These are phyloP conservation scores for Sula dactylatra DNA, from an alignment of 2,113 vertebrate species.

Conservation along the genomic window DNA sequence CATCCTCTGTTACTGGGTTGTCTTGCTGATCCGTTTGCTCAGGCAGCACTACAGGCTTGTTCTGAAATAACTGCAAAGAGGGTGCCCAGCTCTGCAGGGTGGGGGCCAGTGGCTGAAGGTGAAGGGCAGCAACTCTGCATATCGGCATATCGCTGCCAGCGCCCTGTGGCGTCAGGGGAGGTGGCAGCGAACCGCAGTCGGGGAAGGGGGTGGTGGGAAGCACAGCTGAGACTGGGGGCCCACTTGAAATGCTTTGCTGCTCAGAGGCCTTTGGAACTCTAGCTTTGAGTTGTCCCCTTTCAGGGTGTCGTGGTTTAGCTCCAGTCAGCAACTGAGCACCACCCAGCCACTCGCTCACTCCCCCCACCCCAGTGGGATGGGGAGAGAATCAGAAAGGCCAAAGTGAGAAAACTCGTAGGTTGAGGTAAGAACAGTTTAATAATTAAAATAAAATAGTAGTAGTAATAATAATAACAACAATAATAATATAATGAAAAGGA, in stretches of 20 bases:
- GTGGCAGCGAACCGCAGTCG: not conserved
- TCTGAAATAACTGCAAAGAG: not conserved
- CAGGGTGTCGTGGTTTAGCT: no score
- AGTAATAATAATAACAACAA: no score
- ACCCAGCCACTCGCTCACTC: no score
- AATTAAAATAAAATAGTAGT: no score
- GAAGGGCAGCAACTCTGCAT: not conserved
- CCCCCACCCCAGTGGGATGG: no score
- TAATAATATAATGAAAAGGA: no score
- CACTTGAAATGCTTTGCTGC: not conserved
- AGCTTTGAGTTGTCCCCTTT: not conserved
- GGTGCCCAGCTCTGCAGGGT: not conserved
- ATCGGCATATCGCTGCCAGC: accelerated
- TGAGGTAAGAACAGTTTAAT: no score
- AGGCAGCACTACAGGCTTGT: not conserved
- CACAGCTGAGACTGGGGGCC: not conserved
- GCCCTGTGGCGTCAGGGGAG: not conserved
- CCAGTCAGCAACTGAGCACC: no score
- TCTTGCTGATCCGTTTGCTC: not conserved
- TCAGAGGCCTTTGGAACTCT: not conserved
- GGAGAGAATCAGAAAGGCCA: no score
- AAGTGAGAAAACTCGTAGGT: no score
- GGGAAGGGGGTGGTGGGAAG: not conserved
- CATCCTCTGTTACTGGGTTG: not conserved
- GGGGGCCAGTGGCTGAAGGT: not conserved